Evolutionary conservation across 2,888 invertebrate species (phyloP).

Genomic region (Hecatera dysodea): DNA sequence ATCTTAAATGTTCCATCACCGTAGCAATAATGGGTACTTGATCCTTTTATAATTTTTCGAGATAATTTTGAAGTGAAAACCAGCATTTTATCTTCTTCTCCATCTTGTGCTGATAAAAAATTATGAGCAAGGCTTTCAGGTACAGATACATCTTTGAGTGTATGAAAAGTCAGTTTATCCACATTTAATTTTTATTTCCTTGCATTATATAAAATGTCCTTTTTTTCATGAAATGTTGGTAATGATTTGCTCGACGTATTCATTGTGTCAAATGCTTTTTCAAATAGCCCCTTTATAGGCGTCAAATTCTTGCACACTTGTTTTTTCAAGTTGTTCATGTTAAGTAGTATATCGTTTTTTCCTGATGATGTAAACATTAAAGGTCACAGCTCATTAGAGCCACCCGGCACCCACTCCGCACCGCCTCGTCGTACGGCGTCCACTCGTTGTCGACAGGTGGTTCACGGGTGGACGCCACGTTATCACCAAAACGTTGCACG

Average conservation of each 20-base stretch:
- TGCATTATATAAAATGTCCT: constrained; percentile 20
- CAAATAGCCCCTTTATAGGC: constrained; percentile 17
- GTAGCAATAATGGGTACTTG: constrained; percentile 32
- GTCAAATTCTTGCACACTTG: constrained; percentile 21
- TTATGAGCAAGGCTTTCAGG: constrained; percentile 19
- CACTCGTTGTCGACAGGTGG: constrained; percentile 14
- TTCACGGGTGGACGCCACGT: constrained; percentile 17
- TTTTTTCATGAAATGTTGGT: constrained; percentile 27
- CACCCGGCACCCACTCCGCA: background rate
- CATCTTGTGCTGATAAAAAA: constrained; percentile 24
- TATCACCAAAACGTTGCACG: constrained; percentile 1
- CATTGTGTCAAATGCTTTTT: constrained; percentile 2
- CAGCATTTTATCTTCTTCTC: constrained; percentile 36
- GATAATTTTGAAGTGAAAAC: constrained; percentile 29
- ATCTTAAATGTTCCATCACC: constrained; percentile 37
- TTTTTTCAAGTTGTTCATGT: constrained; percentile 33
- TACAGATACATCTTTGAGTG: constrained; percentile 30
- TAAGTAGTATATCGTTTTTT: constrained; percentile 23
- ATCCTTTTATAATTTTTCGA: constrained; percentile 29
- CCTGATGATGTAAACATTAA: constrained; percentile 18
- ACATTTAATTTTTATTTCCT: constrained; percentile 17
- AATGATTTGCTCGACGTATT: constrained; percentile 23
- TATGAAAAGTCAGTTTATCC: constrained; percentile 20
- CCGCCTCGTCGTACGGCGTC: constrained; percentile 10
- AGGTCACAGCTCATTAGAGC: too few species aligned